A percentile compares a stretch with the other conserved stretches of the same genome.
These are phyloP conservation scores for Teleiodes luculella DNA, from an alignment of 2,888 invertebrate genomes.

Conservation along the genomic window DNA sequence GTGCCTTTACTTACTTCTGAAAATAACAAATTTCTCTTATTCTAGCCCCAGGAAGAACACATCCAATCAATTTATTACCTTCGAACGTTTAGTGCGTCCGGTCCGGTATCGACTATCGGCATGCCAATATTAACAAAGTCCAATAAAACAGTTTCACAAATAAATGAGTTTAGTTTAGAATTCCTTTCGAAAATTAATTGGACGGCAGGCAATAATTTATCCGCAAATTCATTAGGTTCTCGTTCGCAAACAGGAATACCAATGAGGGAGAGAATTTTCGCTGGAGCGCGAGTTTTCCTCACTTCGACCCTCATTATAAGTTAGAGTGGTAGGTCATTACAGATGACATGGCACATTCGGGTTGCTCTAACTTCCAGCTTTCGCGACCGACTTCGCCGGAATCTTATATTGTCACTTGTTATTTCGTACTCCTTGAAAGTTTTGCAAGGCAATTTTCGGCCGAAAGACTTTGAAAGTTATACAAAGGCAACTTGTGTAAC, in stretches of 20 bases:
- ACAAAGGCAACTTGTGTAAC: neutral
- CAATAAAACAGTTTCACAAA: conserved; percentile 1
- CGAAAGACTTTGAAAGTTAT: neutral
- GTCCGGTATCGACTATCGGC: too few species aligned
- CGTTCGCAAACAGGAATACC: conserved; percentile 11
- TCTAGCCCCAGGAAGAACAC: too few species aligned
- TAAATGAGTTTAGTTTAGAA: conserved; percentile 7
- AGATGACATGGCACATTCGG: conserved; percentile 7
- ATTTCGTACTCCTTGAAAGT: neutral
- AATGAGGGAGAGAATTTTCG: conserved; percentile 6
- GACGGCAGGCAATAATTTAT: conserved; percentile 8
- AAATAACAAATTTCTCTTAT: too few species aligned
- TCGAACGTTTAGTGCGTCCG: neutral
- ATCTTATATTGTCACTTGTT: conserved; percentile 7
- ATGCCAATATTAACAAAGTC: neutral
- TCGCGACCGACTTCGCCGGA: neutral
- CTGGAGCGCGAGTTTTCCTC: neutral
- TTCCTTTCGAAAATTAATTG: conserved; percentile 9
- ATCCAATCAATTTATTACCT: too few species aligned
- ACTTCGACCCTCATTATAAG: conserved; percentile 8
- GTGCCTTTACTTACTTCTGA: too few species aligned
- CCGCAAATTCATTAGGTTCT: conserved; percentile 12
- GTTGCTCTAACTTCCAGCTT: conserved; percentile 2
- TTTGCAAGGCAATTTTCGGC: neutral
- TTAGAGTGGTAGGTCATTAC: conserved; percentile 6